Evolutionary conservation across 2,888 invertebrate species (phyloP).

Genomic region (Hirtodrosophila trivittata): DNA sequence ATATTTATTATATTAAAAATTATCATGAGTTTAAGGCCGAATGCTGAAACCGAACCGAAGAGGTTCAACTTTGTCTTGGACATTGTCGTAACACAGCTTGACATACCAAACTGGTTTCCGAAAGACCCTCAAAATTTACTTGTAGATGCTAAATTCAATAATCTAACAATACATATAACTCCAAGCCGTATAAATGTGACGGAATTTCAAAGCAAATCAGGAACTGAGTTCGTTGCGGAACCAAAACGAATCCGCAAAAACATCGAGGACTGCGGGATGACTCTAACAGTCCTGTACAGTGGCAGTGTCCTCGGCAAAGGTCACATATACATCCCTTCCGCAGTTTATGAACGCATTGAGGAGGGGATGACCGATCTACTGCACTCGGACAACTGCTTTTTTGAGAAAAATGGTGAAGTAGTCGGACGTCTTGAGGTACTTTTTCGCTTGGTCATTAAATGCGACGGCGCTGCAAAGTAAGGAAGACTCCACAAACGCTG

Average conservation of each 20-base stretch:
- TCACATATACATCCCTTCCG: too few species aligned
- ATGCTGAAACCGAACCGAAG: neutral
- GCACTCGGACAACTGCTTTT: slow-evolving; percentile 47
- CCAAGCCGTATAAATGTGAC: slow-evolving; percentile 73
- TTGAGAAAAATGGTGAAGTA: slow-evolving; percentile 26
- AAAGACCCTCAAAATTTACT: slow-evolving; percentile 44
- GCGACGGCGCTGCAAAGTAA: slow-evolving; percentile 34
- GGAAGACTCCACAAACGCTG: neutral
- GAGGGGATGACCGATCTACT: slow-evolving; percentile 52
- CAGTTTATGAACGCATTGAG: slow-evolving; percentile 54
- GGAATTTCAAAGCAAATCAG: slow-evolving; percentile 70
- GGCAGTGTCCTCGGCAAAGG: slow-evolving; percentile 53
- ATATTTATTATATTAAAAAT: neutral
- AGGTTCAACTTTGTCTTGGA: slow-evolving; percentile 63
- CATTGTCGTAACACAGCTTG: slow-evolving; percentile 60
- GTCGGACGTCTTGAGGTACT: slow-evolving; percentile 63
- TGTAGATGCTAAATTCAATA: slow-evolving; percentile 58
- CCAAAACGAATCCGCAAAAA: slow-evolving; percentile 46
- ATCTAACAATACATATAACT: slow-evolving; percentile 53
- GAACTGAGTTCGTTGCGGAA: slow-evolving; percentile 48
- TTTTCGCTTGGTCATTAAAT: slow-evolving; percentile 65
- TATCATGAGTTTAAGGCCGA: neutral
- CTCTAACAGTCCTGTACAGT: slow-evolving; percentile 55
- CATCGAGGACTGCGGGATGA: slow-evolving; percentile 60
- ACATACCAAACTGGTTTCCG: slow-evolving; percentile 32